Conservation (phyloP, 2,113 vertebrate genomes). For the Rhea americana region DNA sequence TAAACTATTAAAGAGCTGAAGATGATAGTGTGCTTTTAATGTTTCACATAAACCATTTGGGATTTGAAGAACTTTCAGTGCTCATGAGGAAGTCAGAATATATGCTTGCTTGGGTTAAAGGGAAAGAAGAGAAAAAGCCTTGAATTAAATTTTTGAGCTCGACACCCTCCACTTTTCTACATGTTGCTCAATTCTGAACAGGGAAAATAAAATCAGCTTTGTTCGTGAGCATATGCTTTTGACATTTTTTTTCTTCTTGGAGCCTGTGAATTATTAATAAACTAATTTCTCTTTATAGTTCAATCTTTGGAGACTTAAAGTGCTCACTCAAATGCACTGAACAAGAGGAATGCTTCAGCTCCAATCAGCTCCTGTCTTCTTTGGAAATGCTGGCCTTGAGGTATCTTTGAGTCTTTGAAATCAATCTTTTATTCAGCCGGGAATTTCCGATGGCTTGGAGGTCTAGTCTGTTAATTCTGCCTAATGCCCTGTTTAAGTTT, state of each 20-base stretch:
- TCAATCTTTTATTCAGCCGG: constrained; percentile 73
- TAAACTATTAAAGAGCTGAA: constrained; percentile 76
- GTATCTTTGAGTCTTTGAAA: constrained; percentile 79
- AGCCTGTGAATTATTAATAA: constrained; percentile 86
- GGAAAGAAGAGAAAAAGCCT: constrained; percentile 65
- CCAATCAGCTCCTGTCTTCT: constrained; percentile 74
- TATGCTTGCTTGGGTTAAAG: constrained; percentile 75
- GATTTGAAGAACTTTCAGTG: constrained; percentile 77
- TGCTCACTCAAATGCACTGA: constrained; percentile 77
- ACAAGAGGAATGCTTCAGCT: constrained; percentile 73
- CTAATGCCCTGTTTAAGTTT: constrained; percentile 75
- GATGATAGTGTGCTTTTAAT: constrained; percentile 78
- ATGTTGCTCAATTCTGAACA: constrained; percentile 71
- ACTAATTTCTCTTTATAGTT: constrained; percentile 87
- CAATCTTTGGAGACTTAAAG: constrained; percentile 84
- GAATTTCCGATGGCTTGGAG: constrained; percentile 76
- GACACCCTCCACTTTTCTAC: constrained; percentile 53
- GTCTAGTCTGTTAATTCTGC: constrained; percentile 73
- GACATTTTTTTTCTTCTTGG: constrained; percentile 77
- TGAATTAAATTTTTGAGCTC: constrained; percentile 75
- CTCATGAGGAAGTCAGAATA: constrained; percentile 68
- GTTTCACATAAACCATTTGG: constrained; percentile 75
- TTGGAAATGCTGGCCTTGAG: constrained; percentile 77
- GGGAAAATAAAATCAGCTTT: constrained; percentile 81
- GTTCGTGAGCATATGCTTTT: constrained; percentile 79